Evolutionary conservation across 2,113 vertebrate genomes (phyloP).

Genomic region (Eulemur rufifrons): DNA sequence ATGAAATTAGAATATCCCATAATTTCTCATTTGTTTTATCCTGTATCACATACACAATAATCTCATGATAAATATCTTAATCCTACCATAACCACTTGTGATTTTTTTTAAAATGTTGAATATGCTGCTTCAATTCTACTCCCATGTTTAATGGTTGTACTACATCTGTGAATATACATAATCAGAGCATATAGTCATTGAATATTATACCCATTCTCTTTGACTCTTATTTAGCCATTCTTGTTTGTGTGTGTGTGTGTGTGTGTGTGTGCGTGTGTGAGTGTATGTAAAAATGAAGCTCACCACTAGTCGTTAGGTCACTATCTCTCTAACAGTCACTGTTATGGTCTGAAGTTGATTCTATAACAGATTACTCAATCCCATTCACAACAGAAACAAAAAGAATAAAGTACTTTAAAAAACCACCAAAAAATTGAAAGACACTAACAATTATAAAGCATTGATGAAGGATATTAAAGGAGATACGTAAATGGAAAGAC

Average conservation of each 20-base stretch:
- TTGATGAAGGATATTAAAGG: neutral
- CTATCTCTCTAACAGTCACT: neutral
- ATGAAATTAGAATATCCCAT: neutral
- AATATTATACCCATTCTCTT: neutral
- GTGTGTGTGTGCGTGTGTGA: neutral
- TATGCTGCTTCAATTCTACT: neutral
- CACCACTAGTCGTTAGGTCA: neutral
- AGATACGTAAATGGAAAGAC: neutral
- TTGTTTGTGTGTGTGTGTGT: neutral
- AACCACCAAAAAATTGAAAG: neutral
- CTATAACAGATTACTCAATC: neutral
- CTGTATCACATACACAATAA: neutral
- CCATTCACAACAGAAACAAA: neutral
- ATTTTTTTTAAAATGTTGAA: neutral
- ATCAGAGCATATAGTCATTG: neutral
- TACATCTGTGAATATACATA: neutral
- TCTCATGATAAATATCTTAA: neutral
- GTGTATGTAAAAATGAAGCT: neutral
- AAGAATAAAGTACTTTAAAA: neutral
- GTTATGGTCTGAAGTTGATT: neutral
- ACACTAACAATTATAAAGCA: neutral
- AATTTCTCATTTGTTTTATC: neutral
- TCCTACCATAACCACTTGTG: neutral
- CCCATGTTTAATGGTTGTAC: neutral
- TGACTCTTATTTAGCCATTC: neutral